Percentiles rank a stretch among this genome's conserved stretches.
Evolutionary conservation across 2,797 vertebrate genomes (phyloP).

Genomic region (Phylloscopus collybita): DNA sequence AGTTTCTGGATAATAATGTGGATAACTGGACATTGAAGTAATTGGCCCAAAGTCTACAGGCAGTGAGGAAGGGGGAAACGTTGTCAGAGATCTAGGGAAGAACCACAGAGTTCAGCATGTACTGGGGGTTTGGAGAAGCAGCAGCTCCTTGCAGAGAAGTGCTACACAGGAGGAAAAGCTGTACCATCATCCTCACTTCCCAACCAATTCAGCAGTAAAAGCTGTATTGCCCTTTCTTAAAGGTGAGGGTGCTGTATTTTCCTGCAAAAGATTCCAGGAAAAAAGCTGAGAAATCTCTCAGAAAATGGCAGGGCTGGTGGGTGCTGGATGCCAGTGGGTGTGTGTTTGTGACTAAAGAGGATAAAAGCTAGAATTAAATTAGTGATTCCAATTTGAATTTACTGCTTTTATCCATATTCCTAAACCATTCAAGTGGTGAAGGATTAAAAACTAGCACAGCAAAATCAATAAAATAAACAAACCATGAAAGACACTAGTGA

Average conservation of each 20-base stretch:
- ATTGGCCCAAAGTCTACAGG: neutral
- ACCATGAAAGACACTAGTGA: neutral
- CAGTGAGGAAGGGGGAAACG: neutral
- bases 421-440: neutral
- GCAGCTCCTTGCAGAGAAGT: neutral
- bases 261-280: neutral
- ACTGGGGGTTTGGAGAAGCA: neutral
- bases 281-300: neutral
- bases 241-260: neutral
- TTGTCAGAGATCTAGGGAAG: neutral
- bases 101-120: neutral
- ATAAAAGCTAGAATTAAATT: neutral
- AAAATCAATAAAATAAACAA: conserved; percentile 19
- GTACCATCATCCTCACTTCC: neutral
- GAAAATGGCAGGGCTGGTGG: neutral
- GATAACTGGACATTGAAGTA: neutral
- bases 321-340: rapidly evolving
- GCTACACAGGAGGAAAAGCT: neutral
- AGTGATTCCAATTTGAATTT: neutral
- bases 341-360: neutral
- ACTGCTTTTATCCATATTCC: neutral
- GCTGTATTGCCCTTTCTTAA: neutral
- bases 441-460: neutral
- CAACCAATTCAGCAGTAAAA: neutral
- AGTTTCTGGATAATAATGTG: neutral